Percentiles rank a stretch among this genome's conserved stretches.
phyloP scores from a whole-genome alignment of 2,888 invertebrate species.

The Latrodectus hesperus region DNA sequence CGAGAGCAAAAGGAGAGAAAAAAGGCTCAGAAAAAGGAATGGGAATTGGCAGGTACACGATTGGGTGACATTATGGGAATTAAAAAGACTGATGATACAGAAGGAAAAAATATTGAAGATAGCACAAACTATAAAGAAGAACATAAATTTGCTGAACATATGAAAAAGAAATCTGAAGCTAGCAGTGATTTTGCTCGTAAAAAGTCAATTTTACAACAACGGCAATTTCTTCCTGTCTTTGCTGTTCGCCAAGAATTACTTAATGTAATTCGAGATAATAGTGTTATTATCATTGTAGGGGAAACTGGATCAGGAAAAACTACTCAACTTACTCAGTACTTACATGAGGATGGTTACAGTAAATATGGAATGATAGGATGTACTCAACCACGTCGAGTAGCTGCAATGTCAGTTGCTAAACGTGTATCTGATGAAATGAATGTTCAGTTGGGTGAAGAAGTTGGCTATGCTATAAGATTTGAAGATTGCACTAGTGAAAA shows the following conservation, averaged over 20 bases:
- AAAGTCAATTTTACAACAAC: constrained; percentile 83
- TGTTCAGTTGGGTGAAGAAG: constrained; percentile 89
- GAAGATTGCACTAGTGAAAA: constrained; percentile 97
- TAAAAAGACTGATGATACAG: constrained; percentile 80
- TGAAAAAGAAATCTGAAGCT: constrained; percentile 82
- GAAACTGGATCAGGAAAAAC: constrained; percentile 98
- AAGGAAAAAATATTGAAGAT: constrained; percentile 79
- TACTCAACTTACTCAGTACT: constrained; percentile 94
- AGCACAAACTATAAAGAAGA: constrained; percentile 91
- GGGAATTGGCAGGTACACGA: constrained; percentile 97
- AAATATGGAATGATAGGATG: constrained; percentile 95
- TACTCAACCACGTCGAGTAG: constrained; percentile 95
- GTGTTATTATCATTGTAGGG: constrained; percentile 93
- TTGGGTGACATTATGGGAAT: constrained; percentile 98
- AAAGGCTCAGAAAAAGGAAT: constrained; percentile 98
- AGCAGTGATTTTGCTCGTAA: constrained; percentile 76
- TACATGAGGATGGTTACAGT: constrained; percentile 97
- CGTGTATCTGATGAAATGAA: constrained; percentile 98
- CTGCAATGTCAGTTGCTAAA: constrained; percentile 99
- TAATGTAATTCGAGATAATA: constrained; percentile 93
- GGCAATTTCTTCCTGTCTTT: constrained; percentile 94
- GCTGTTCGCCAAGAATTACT: constrained; percentile 94
- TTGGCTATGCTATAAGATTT: constrained; percentile 99
- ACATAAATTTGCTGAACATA: constrained; percentile 97
- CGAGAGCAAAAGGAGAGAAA: constrained; percentile 97